These are phyloP conservation scores for Otus sunia DNA, from an alignment of 2,113 vertebrate species.

Conservation along the genomic window DNA sequence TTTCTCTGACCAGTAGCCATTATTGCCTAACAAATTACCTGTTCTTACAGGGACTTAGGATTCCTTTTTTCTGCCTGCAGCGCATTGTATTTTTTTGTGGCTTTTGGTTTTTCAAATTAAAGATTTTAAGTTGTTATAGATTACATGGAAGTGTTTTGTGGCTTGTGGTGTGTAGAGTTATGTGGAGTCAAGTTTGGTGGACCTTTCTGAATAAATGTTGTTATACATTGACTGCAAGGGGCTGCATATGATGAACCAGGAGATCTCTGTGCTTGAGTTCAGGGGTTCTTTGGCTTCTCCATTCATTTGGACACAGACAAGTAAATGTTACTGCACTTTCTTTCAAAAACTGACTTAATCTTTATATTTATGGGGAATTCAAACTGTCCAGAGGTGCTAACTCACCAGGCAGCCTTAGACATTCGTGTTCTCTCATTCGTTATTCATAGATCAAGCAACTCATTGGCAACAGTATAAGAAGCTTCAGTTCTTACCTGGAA, in stretches of 20 bases:
- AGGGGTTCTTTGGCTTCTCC: not conserved
- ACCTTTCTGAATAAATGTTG: conserved; percentile 38
- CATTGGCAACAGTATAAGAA: conserved; percentile 27
- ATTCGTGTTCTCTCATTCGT: not conserved
- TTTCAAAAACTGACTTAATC: conserved; percentile 16
- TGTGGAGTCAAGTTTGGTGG: conserved; percentile 35
- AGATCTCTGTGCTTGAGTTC: not conserved
- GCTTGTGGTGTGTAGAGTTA: conserved; percentile 54
- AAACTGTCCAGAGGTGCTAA: conserved; percentile 43
- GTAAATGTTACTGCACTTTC: not conserved
- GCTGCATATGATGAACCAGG: conserved; percentile 11
- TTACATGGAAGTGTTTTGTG: conserved; percentile 63
- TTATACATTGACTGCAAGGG: not conserved
- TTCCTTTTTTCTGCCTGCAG: conserved; percentile 17
- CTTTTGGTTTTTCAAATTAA: conserved; percentile 67
- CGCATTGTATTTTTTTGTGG: conserved; percentile 44
- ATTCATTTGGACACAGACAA: not conserved
- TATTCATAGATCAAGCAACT: conserved; percentile 33
- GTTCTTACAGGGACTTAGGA: not conserved
- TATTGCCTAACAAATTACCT: conserved; percentile 44
- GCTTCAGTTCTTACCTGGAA: conserved; percentile 59
- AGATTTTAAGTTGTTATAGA: conserved; percentile 65
- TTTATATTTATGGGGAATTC: conserved; percentile 26
- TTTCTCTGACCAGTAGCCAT: not conserved
- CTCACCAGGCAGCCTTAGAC: conserved; percentile 11